phyloP scores from a whole-genome alignment of 1,140 invertebrate genomes.

The Drosophila cardini region DNA sequence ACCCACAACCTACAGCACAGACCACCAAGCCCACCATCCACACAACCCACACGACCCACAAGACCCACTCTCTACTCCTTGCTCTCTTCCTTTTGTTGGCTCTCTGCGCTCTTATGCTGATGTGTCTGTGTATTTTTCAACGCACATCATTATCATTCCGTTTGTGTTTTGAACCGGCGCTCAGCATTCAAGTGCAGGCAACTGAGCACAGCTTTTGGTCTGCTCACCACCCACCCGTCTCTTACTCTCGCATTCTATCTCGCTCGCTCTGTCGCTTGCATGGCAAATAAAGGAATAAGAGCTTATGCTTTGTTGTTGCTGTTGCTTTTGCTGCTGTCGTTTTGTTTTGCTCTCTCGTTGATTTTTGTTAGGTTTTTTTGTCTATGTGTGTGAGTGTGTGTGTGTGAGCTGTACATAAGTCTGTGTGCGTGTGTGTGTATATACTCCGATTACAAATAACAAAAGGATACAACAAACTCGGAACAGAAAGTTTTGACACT shows the following conservation, averaged over 20 bases:
- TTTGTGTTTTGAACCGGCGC: conserved; percentile 80
- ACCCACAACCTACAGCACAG: conserved; percentile 3
- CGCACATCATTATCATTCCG: conserved; percentile 83
- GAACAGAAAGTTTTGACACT: conserved; percentile 80
- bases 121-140: conserved; percentile 67
- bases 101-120: conserved; percentile 32
- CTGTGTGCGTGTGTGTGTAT: conserved; percentile 34
- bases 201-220: conserved; percentile 27
- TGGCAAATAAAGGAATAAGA: conserved; percentile 52
- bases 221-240: conserved; percentile 16
- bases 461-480: conserved; percentile 77
- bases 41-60: conserved; percentile 8
- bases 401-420: conserved; percentile 21
- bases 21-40: background rate
- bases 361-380: conserved; percentile 36
- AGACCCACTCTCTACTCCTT: background rate
- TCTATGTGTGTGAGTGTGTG: conserved; percentile 18
- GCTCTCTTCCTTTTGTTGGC: background rate
- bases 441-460: conserved; percentile 52
- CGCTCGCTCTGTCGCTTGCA: conserved; percentile 5
- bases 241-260: conserved; percentile 9
- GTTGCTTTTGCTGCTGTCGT: conserved; percentile 38
- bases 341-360: conserved; percentile 40
- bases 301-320: conserved; percentile 69
- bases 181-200: conserved; percentile 56